phyloP scores from a whole-genome alignment of 2,888 invertebrate genomes.

The Xanthorhoe designata region DNA sequence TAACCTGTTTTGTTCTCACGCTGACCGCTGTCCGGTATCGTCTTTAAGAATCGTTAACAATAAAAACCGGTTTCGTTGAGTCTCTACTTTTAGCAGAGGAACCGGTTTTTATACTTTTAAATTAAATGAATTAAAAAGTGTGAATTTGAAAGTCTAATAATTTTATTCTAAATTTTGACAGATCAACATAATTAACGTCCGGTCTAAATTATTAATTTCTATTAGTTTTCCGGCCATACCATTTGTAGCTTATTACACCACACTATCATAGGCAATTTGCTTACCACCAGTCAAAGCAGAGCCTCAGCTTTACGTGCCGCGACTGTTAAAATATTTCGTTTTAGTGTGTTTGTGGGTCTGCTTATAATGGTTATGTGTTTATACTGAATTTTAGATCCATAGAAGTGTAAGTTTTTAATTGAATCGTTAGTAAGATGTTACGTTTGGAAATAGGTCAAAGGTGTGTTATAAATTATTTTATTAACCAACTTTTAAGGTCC shows the following conservation, averaged over 20 bases:
- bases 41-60: neutral
- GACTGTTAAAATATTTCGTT: constrained; percentile 37
- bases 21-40: constrained; percentile 11
- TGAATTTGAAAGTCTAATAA: no score
- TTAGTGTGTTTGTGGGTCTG: constrained; percentile 35
- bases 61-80: constrained; percentile 5
- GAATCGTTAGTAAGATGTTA: constrained; percentile 37
- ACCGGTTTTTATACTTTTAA: neutral
- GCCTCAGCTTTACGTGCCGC: constrained; percentile 32
- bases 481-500: no score
- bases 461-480: neutral
- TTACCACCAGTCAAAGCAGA: constrained; percentile 40
- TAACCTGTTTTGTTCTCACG: constrained; percentile 17
- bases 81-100: neutral
- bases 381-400: constrained; percentile 43
- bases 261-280: constrained; percentile 43
- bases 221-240: constrained; percentile 4
- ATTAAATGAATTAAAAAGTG: no score
- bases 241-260: constrained; percentile 8
- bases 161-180: no score
- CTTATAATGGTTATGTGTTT: constrained; percentile 39
- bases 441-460: constrained; percentile 18
- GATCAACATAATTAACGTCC: no score
- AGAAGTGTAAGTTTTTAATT: constrained; percentile 49
- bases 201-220: neutral